phyloP scores from a whole-genome alignment of 2,113 vertebrate species.

The Notothenia rossii region DNA sequence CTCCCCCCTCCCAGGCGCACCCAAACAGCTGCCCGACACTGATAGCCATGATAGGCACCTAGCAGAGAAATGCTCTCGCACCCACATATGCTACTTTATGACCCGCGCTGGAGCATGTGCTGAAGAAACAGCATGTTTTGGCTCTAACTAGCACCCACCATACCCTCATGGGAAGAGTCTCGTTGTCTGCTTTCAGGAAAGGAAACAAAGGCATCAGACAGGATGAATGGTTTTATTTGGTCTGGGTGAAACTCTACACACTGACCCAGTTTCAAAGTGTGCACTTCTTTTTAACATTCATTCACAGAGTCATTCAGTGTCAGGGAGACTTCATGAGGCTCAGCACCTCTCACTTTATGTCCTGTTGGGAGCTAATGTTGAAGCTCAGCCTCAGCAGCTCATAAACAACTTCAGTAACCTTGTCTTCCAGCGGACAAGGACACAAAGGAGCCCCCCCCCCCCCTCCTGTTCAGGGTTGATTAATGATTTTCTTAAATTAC shows the following conservation, averaged over 20 bases:
- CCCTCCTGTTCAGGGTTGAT: slow-evolving; percentile 1
- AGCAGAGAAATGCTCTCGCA: slow-evolving; percentile 32
- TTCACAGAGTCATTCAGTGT: not conserved
- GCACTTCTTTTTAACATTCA: slow-evolving; percentile 24
- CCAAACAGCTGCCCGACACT: slow-evolving; percentile 75
- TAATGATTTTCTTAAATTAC: slow-evolving; percentile 1
- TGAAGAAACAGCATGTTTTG: not conserved
- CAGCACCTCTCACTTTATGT: slow-evolving; percentile 2
- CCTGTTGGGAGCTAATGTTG: slow-evolving; percentile 30
- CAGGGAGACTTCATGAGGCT: not conserved
- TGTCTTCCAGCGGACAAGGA: slow-evolving; percentile 58
- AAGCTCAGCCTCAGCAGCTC: slow-evolving; percentile 31
- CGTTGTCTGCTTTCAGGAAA: not conserved
- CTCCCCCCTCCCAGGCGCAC: slow-evolving; percentile 30
- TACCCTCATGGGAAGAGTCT: not conserved
- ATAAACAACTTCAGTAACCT: slow-evolving; percentile 68
- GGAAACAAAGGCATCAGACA: not conserved
- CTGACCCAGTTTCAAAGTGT: too few relatives aligned
- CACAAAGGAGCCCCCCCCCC: slow-evolving; percentile 15
- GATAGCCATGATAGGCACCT: slow-evolving; percentile 59
- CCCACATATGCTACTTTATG: slow-evolving; percentile 26
- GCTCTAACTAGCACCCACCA: not conserved
- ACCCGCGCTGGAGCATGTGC: not conserved
- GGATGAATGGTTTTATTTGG: not conserved
- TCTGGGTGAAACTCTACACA: slow-evolving; percentile 1